phyloP scores from a whole-genome alignment of 2,888 invertebrate genomes.

The Poecilus cupreus region DNA sequence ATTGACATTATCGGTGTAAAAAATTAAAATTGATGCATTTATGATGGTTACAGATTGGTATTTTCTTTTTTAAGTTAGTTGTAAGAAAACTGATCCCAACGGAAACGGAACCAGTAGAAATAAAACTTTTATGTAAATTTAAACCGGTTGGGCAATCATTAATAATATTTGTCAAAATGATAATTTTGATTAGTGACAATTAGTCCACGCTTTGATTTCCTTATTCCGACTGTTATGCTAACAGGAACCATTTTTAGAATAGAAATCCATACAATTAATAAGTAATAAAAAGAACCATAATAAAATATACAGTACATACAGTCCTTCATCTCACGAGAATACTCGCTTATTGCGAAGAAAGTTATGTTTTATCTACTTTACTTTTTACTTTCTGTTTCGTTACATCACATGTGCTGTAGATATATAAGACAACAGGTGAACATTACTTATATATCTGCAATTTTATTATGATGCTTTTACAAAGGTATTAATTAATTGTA shows the following conservation, averaged over 20 bases:
- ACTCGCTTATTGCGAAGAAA: not conserved
- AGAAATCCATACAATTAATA: not conserved
- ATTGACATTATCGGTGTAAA: no score
- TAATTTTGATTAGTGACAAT: constrained; percentile 1
- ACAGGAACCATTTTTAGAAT: constrained; percentile 12
- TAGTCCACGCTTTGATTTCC: not conserved
- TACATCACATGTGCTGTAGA: not conserved
- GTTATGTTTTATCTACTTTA: not conserved
- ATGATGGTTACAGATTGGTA: no score
- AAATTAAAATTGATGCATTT: not conserved
- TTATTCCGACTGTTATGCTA: not conserved
- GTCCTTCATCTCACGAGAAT: not conserved
- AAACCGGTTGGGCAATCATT: not conserved
- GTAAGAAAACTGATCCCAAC: not conserved
- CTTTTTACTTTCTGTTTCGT: not conserved
- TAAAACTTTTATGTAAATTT: not conserved
- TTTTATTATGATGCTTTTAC: no score
- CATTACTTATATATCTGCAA: no score
- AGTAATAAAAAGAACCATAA: not conserved
- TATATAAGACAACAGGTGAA: not conserved
- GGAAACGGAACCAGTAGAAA: not conserved
- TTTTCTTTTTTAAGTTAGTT: no score
- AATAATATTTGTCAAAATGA: not conserved
- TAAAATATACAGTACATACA: constrained; percentile 3
- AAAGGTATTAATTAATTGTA: no score